phyloP scores from a whole-genome alignment of 2,888 invertebrate genomes.

The Trichacis sp. region DNA sequence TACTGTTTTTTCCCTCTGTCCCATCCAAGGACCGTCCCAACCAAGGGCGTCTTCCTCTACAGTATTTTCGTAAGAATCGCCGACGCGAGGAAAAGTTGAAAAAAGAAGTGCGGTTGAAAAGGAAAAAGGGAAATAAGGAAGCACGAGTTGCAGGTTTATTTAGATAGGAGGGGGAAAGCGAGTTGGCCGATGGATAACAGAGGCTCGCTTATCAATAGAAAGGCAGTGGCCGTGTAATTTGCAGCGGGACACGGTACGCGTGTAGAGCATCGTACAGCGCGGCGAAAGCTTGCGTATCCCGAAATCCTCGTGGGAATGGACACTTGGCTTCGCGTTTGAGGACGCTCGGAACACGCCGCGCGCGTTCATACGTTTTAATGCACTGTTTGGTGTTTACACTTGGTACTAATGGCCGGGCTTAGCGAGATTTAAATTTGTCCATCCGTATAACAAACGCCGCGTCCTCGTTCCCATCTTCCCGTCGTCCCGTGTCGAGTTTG shows the following conservation, averaged over 20 bases:
- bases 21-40: no score
- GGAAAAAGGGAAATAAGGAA: no score
- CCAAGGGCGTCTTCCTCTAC: no score
- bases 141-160: no score
- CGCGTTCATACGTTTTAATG: conserved; percentile 59
- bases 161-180: no score
- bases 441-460: conserved; percentile 46
- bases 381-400: conserved; percentile 68
- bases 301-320: conserved; percentile 67
- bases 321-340: conserved; percentile 64
- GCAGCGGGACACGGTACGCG: conserved; percentile 16
- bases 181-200: conserved; percentile 27
- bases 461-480: conserved; percentile 30
- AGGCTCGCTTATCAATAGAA: conserved; percentile 17
- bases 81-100: no score
- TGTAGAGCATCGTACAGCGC: conserved; percentile 30
- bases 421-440: conserved; percentile 68
- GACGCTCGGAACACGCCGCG: conserved; percentile 44
- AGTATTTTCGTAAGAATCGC: conserved; percentile 5
- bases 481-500: conserved; percentile 12
- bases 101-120: no score
- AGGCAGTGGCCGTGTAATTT: conserved; percentile 42
- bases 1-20: neutral
- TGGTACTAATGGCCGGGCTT: conserved; percentile 67
- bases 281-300: conserved; percentile 24